phyloP scores from a whole-genome alignment of 2,113 vertebrate species.

The Sinocyclocheilus grahami region DNA sequence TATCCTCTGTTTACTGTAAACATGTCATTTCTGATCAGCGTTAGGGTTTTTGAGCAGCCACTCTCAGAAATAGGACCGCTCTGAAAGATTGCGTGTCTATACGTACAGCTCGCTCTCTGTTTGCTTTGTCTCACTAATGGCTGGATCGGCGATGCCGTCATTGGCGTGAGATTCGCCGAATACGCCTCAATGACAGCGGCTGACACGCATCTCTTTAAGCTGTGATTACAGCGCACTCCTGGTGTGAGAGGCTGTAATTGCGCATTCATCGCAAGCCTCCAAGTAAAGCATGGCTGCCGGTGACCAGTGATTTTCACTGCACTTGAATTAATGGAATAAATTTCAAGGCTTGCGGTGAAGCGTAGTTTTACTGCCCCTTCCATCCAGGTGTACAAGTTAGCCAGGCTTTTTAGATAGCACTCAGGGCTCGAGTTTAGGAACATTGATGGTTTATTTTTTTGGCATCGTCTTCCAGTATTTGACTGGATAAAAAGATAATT shows the following conservation, averaged over 20 bases:
- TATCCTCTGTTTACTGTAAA: slow-evolving; percentile 55
- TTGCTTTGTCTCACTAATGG: slow-evolving; percentile 1
- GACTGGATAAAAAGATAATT: slow-evolving; percentile 27
- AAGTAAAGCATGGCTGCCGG: slow-evolving; percentile 32
- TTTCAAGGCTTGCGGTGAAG: slow-evolving; percentile 23
- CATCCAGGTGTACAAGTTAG: slow-evolving; percentile 25
- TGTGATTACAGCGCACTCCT: background rate
- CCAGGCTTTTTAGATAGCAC: slow-evolving; percentile 46
- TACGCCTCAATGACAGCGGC: background rate
- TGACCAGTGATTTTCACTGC: slow-evolving; percentile 38
- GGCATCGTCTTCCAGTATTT: slow-evolving; percentile 28
- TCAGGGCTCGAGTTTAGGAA: slow-evolving; percentile 16
- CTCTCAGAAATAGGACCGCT: background rate
- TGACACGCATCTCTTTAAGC: background rate
- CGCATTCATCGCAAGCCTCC: slow-evolving; percentile 23
- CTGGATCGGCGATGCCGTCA: background rate
- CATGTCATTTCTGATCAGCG: slow-evolving; percentile 51
- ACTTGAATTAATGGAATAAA: slow-evolving; percentile 47
- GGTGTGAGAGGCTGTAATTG: slow-evolving; percentile 36
- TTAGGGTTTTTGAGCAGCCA: slow-evolving; percentile 22
- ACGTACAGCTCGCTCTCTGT: background rate
- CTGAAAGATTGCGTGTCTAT: background rate
- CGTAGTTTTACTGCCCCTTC: background rate
- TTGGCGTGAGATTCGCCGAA: background rate
- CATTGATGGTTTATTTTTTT: slow-evolving; percentile 26